A percentile compares a stretch with the other conserved stretches of the same genome.
Evolutionary conservation across 2,888 invertebrate species (phyloP).

Genomic region (Itoplectis maculator): DNA sequence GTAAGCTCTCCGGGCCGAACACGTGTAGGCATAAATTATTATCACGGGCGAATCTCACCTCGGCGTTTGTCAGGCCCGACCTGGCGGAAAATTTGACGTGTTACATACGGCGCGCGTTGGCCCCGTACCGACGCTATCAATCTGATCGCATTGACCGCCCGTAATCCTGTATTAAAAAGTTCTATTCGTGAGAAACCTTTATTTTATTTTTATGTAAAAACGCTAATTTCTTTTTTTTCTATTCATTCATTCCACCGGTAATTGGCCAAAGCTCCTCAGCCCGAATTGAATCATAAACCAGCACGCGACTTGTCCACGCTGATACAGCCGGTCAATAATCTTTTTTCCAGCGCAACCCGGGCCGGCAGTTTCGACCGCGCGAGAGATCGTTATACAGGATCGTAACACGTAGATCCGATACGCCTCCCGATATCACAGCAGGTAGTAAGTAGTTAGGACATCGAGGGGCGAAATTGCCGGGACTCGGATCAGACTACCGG

Average conservation of each 20-base stretch:
- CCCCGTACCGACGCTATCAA: too few relatives aligned
- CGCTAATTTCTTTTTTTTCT: not conserved
- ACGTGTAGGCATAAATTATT: constrained; percentile 13
- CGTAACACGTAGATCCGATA: constrained; percentile 24
- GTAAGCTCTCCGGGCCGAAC: not conserved
- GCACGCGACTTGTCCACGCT: constrained; percentile 30
- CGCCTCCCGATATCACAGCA: constrained; percentile 21
- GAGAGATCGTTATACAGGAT: constrained; percentile 27
- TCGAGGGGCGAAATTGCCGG: constrained; percentile 22
- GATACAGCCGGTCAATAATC: constrained; percentile 14
- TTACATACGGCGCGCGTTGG: not conserved
- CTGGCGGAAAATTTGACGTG: not conserved
- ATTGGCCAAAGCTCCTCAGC: not conserved
- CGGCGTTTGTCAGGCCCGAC: not conserved
- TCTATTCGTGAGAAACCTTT: too few relatives aligned
- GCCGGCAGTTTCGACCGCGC: constrained; percentile 18
- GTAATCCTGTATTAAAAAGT: too few relatives aligned
- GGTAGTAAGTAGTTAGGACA: constrained; percentile 13
- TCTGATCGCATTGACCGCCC: too few relatives aligned
- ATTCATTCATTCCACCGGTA: not conserved
- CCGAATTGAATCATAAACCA: constrained; percentile 5
- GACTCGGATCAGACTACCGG: constrained; percentile 4
- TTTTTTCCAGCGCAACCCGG: constrained; percentile 15
- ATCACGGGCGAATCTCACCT: not conserved
- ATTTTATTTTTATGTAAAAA: too few relatives aligned